These are phyloP conservation scores for Eristalinus aeneus DNA, from an alignment of 2,888 invertebrate genomes.

Conservation along the genomic window DNA sequence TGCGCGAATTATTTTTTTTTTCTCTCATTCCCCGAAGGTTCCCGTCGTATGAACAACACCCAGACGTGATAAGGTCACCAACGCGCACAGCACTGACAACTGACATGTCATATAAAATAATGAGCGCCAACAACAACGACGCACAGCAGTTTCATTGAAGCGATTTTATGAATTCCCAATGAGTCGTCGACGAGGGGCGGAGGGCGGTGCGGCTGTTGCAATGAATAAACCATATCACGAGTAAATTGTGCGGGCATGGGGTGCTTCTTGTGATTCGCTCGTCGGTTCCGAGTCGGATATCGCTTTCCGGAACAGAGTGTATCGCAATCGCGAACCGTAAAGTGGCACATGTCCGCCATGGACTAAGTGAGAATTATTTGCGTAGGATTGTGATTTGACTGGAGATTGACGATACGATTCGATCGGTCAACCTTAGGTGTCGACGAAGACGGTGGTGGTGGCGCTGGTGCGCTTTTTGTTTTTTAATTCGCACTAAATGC, in stretches of 20 bases:
- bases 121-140: conserved; percentile 25
- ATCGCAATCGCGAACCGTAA: conserved; percentile 36
- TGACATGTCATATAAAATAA: conserved; percentile 60
- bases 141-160: conserved; percentile 52
- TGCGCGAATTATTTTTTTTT: conserved; percentile 52
- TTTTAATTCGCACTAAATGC: background rate
- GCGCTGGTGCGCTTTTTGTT: background rate
- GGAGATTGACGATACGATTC: background rate
- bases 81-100: conserved; percentile 11
- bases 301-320: conserved; percentile 52
- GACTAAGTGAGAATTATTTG: background rate
- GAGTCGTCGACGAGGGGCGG: background rate
- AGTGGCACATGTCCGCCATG: conserved; percentile 26
- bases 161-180: conserved; percentile 48
- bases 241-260: conserved; percentile 15
- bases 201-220: conserved; percentile 14
- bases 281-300: conserved; percentile 40
- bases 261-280: conserved; percentile 7
- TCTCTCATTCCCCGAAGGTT: conserved; percentile 48
- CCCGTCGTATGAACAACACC: conserved; percentile 62
- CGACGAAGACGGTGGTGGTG: background rate
- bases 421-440: background rate
- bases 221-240: conserved; percentile 11
- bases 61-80: conserved; percentile 69
- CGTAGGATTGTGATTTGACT: background rate